Evolutionary conservation across 2,888 invertebrate genomes (phyloP), one percentile per base, ranked within the genome.

Genomic region (Aelia acuminata): DNA sequence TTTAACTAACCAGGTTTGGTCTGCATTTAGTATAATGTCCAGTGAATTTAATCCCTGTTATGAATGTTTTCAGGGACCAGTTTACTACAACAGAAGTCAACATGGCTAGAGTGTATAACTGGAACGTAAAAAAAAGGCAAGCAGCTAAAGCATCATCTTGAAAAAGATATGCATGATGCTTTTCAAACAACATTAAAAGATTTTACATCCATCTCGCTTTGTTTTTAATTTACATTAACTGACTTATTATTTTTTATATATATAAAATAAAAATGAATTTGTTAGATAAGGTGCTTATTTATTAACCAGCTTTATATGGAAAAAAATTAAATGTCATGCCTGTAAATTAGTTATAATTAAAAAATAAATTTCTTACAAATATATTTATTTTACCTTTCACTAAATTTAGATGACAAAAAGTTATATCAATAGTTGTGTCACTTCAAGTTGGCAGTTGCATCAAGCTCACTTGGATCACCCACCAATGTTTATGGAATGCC

Each of bases 21-120:
- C n/a, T n/a, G n/a, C n/a, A n/a, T n/a, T n/a, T n/a, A n/a, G n/a
- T n/a, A n/a, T n/a, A n/a, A n/a, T n/a, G n/a, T n/a, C n/a, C n/a
- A n/a, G 43, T 39, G 15, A 47, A 20, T 48, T 31, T 13, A 47
- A 31, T 75, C 7, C 22, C n/a, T 87, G 70, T 70, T 43, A 50
- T 89, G n/a, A n/a, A n/a, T n/a, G n/a, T 75, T 93, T 94, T 91
- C 92, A 96, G 98, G 92, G 99, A 99, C 94, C 99, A 99, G 93
- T 96, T 97, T 92, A 99, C 99, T 26, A 99, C 98, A 35, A 97
- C 98, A 84, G 99, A 99, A 95, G 99, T 99, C 43, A 99, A 99
- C 92, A 98, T 99, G 98, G 99, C 99, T 49, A 94, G 99, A 92
- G 98, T 99, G 43, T 98, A 97, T 92, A 99, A 99, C 93, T 99